Percentiles rank a stretch among this genome's conserved stretches.
Conservation (phyloP, 2,797 vertebrate species). For the Molothrus ater region DNA sequence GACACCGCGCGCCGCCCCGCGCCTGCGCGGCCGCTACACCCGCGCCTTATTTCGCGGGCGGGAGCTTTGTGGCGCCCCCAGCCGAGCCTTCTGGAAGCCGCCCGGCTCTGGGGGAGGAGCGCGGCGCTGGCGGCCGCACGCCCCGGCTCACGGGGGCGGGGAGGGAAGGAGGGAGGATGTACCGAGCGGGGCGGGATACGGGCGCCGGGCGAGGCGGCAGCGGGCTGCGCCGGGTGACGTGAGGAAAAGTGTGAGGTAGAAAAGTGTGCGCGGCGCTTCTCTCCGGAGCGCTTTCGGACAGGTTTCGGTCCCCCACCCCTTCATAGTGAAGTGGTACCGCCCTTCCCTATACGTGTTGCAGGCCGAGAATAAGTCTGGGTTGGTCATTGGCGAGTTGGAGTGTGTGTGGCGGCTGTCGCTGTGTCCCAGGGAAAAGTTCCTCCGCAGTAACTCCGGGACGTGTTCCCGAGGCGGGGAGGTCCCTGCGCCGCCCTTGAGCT, state of each 20-base stretch:
- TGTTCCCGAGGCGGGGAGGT: rapidly evolving
- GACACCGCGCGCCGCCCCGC: neutral
- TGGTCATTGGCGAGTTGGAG: rapidly evolving
- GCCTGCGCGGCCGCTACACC: neutral
- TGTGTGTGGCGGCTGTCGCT: rapidly evolving
- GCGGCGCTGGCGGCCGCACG: rapidly evolving
- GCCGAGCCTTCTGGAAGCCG: slow-evolving; percentile 48
- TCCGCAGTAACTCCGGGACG: rapidly evolving
- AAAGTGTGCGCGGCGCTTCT: rapidly evolving
- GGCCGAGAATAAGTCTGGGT: rapidly evolving
- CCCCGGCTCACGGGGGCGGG: neutral
- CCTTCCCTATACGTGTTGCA: rapidly evolving
- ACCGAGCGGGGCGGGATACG: rapidly evolving
- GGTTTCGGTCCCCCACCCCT: rapidly evolving
- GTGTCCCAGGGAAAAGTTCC: rapidly evolving
- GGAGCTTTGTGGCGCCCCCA: neutral
- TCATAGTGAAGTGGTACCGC: neutral
- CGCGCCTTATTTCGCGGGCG: neutral
- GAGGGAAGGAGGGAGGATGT: rapidly evolving
- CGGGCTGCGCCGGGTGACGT: rapidly evolving
- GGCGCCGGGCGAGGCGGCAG: rapidly evolving
- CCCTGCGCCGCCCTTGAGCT: too few relatives aligned
- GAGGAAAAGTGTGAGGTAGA: rapidly evolving
- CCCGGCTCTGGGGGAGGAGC: neutral
- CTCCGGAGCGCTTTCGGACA: neutral